These are phyloP conservation scores for Gymnoscopelus microlampas DNA, from an alignment of 2,797 vertebrate species.

Conservation along the genomic window DNA sequence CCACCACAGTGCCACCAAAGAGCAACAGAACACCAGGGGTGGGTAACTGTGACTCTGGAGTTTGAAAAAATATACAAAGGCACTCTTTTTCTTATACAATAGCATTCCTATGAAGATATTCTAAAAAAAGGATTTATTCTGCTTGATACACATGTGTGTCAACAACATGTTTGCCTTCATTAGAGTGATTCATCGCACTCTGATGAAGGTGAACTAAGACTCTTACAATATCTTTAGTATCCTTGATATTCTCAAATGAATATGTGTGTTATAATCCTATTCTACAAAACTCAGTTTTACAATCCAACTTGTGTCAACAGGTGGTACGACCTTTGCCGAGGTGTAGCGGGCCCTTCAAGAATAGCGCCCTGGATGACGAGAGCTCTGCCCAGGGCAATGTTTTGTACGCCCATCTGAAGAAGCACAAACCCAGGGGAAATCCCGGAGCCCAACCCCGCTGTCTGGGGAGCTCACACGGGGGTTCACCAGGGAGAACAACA, in stretches of 20 bases:
- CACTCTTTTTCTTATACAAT: too few relatives aligned
- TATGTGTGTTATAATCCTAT: too few relatives aligned
- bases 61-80: too few relatives aligned
- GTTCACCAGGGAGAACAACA: conserved; percentile 6
- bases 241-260: too few relatives aligned
- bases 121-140: too few relatives aligned
- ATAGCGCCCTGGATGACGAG: conserved; percentile 26
- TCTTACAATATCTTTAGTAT: too few relatives aligned
- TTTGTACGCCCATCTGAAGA: conserved; percentile 78
- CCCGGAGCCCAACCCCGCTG: conserved; percentile 5
- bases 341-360: conserved; percentile 52
- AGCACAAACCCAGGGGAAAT: conserved; percentile 45
- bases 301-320: conserved; percentile 46
- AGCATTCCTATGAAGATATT: too few relatives aligned
- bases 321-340: conserved; percentile 76
- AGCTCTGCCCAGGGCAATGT: conserved; percentile 20
- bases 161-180: not conserved
- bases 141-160: too few relatives aligned
- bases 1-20: conserved; percentile 57
- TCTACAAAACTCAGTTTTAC: conserved; percentile 15
- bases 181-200: not conserved
- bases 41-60: not conserved
- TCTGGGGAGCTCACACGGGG: conserved; percentile 27
- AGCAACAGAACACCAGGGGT: conserved; percentile 53
- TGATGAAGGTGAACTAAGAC: too few relatives aligned